Evolutionary conservation across 2,113 vertebrate genomes (phyloP).

Genomic region (Gymnobelideus leadbeateri): DNA sequence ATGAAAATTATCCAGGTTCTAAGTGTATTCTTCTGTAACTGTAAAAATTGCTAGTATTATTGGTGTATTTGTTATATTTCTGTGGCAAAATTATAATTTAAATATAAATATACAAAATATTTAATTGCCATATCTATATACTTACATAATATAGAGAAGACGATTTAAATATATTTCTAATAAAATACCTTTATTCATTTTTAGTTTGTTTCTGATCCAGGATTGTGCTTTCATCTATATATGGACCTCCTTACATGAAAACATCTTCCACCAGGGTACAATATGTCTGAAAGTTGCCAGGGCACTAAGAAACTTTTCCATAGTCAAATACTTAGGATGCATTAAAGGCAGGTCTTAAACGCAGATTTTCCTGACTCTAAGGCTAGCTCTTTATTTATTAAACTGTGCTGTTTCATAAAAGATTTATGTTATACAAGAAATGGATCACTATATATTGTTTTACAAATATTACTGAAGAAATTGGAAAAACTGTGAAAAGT

Average conservation of each 20-base stretch:
- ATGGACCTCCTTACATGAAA: neutral
- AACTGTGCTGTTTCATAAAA: neutral
- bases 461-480: neutral
- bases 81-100: neutral
- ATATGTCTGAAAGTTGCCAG: neutral
- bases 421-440: neutral
- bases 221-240: neutral
- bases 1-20: neutral
- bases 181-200: neutral
- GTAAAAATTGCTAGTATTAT: neutral
- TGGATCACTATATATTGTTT: neutral
- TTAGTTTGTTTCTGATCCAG: neutral
- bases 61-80: neutral
- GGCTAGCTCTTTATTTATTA: neutral
- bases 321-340: neutral
- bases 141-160: neutral
- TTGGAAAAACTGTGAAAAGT: neutral
- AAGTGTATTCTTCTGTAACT: neutral
- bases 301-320: neutral
- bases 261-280: neutral
- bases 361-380: neutral
- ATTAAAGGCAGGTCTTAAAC: neutral
- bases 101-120: neutral
- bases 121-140: too few relatives aligned
- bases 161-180: neutral